Conservation (phyloP, 2,113 vertebrate genomes). For the Labeo catla region DNA sequence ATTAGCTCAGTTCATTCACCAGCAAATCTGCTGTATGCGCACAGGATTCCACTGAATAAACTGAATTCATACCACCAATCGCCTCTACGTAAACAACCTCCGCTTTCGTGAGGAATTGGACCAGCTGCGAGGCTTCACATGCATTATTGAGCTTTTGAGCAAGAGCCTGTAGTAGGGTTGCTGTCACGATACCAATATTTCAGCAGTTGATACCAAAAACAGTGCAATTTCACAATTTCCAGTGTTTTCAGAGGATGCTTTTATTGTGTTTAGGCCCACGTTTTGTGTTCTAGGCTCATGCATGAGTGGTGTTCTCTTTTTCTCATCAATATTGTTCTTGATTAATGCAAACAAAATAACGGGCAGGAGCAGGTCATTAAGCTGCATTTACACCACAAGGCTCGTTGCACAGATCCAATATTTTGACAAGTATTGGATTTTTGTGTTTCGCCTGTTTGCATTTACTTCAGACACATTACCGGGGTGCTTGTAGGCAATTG, state of each 20-base stretch:
- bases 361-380: constrained; percentile 10
- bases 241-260: background rate
- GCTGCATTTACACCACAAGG: background rate
- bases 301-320: background rate
- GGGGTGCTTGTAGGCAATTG: background rate
- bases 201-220: background rate
- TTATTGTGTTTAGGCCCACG: background rate
- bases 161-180: constrained; percentile 1
- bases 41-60: constrained; percentile 3
- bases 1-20: constrained; percentile 22
- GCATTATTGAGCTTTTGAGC: background rate
- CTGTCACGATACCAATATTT: background rate
- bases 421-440: constrained; percentile 4
- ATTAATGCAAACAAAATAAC: background rate
- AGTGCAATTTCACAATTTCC: background rate
- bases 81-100: constrained; percentile 9
- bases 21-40: constrained; percentile 14
- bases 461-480: constrained; percentile 8
- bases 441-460: constrained; percentile 9
- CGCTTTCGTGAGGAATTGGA: constrained; percentile 1
- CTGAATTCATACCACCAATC: constrained; percentile 16
- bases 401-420: constrained; percentile 7
- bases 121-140: constrained; percentile 4
- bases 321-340: constrained; percentile 1
- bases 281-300: background rate